phyloP scores from a whole-genome alignment of 2,888 invertebrate species.

The Trichogramma dendrolimi region DNA sequence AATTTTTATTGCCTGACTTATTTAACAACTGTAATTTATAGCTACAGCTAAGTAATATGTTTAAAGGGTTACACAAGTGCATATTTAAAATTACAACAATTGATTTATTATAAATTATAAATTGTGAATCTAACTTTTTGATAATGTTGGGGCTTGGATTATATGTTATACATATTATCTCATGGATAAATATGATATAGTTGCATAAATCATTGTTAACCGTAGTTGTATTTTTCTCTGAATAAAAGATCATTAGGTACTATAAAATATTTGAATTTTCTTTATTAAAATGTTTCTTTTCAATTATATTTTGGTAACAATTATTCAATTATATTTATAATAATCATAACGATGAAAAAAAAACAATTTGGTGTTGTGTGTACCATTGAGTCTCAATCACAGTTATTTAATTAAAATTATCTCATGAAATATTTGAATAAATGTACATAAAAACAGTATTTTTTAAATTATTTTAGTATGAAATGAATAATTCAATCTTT shows the following conservation, averaged over 20 bases:
- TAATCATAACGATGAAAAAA: not conserved
- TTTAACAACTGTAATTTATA: too few relatives aligned
- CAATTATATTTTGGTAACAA: not conserved
- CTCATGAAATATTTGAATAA: not conserved
- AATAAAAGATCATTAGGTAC: conserved; percentile 46
- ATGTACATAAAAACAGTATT: not conserved
- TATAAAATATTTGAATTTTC: conserved; percentile 6
- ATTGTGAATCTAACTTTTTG: conserved; percentile 9
- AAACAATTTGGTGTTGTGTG: conserved; percentile 2
- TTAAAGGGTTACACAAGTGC: conserved; percentile 34
- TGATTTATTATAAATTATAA: conserved; percentile 12
- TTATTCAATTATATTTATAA: not conserved
- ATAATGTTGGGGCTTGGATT: conserved; percentile 8
- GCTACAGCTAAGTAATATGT: conserved; percentile 21
- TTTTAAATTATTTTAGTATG: not conserved
- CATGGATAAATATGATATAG: conserved; percentile 41
- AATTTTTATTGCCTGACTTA: too few relatives aligned
- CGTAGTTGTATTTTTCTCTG: conserved; percentile 49
- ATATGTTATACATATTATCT: conserved; percentile 45
- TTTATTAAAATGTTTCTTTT: not conserved
- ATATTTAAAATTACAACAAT: conserved; percentile 29
- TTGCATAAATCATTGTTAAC: conserved; percentile 47
- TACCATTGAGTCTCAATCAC: conserved; percentile 5
- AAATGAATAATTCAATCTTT: conserved; percentile 62
- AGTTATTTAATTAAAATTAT: conserved; percentile 12